A percentile compares a stretch with the other conserved stretches of the same genome.
phyloP scores from a whole-genome alignment of 2,888 invertebrate genomes.

The Papilio elwesi region DNA sequence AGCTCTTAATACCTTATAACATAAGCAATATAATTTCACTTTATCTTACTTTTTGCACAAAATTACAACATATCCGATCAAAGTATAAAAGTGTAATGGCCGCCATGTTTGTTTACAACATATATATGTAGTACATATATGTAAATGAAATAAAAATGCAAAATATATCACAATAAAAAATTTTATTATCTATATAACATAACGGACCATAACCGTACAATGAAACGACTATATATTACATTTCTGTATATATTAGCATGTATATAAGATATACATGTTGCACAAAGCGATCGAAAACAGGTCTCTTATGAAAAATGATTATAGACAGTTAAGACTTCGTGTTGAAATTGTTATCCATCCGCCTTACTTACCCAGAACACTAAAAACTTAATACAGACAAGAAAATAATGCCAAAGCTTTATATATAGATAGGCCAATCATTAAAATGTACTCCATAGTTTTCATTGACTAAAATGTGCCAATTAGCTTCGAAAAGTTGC shows the following conservation, averaged over 20 bases:
- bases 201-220: constrained; percentile 77
- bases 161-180: constrained; percentile 79
- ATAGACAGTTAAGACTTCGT: not conserved
- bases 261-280: constrained; percentile 53
- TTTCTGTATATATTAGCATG: constrained; percentile 49
- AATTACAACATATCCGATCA: no score
- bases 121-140: no score
- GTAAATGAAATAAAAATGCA: constrained; percentile 47
- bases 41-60: no score
- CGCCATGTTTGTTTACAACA: no score
- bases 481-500: no score
- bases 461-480: no score
- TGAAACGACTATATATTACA: constrained; percentile 74
- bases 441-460: no score
- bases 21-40: no score
- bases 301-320: not conserved
- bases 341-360: not conserved
- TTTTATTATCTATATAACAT: constrained; percentile 82
- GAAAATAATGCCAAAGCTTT: no score
- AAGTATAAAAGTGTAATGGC: no score
- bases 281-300: constrained; percentile 18
- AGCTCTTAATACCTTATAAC: no score
- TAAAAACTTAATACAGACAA: not conserved
- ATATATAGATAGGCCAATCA: no score
- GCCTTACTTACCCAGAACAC: not conserved